These are phyloP conservation scores for Agapornis roseicollis DNA, from an alignment of 2,113 vertebrate genomes.

Conservation along the genomic window DNA sequence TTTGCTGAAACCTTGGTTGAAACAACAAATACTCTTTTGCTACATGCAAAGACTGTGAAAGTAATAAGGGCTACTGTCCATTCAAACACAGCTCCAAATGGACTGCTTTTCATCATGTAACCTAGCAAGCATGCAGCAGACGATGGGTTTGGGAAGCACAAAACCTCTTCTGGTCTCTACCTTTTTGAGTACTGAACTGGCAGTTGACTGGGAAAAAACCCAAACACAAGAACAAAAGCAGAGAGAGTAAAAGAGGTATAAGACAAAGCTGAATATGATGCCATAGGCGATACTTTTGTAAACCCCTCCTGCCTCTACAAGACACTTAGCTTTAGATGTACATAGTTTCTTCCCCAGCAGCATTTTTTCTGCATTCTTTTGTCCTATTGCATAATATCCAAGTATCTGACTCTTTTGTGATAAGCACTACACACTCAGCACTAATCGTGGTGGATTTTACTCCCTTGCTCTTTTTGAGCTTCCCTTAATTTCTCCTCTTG, in stretches of 20 bases:
- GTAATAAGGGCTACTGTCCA: neutral
- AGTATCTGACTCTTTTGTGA: neutral
- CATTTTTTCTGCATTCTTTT: neutral
- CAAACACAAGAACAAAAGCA: neutral
- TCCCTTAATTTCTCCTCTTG: conserved; percentile 12
- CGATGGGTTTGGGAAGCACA: neutral
- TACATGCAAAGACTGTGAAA: neutral
- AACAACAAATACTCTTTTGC: neutral
- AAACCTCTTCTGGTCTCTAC: neutral
- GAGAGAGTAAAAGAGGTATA: neutral
- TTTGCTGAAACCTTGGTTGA: neutral
- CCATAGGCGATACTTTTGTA: neutral
- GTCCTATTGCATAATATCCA: neutral
- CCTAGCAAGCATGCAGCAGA: neutral
- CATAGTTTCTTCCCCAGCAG: neutral
- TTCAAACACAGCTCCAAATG: neutral
- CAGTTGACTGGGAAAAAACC: neutral
- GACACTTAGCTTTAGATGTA: neutral
- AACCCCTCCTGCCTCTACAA: neutral
- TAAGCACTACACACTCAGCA: neutral
- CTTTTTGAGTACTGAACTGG: neutral
- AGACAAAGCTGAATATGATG: neutral
- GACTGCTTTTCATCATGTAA: neutral
- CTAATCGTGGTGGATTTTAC: neutral
- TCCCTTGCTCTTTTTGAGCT: neutral